Evolutionary conservation across 1,140 invertebrate species (phyloP), one percentile per base, ranked within the genome.

Genomic region (Drosophila fuyamai): DNA sequence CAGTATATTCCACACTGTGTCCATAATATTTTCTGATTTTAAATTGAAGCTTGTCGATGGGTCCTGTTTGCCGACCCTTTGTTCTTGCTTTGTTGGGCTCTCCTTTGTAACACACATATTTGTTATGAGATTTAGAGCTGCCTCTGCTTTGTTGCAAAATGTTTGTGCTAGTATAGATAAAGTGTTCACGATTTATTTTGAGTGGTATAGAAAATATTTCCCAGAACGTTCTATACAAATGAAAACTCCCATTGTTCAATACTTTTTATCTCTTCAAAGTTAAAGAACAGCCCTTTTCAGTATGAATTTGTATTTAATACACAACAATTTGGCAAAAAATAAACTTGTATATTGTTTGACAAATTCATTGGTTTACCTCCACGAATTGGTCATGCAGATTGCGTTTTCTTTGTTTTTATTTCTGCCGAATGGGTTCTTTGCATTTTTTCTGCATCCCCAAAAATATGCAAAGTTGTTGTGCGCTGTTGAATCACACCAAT

Each of bases 341-440:
- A 7, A 1, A 32, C 7, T 32, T 32, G 1, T 7, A 32, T 7
- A 32, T 7, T 32, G 1, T 32, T 4, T 2, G 12, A 5, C 27
- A 1, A 35, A 18, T 18, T 32, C 41, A 4, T 40, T 14, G 36
- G 16, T 53, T 32, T 23, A 59, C 57, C 16, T 8, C 36, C 54
- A n/a, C 4, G 54, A 62, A 57, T 61, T 10, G 53, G 23, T 27
- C 36, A 27, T 35, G 13, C 55, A 63, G 29, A 65, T 65, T 60
- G 56, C 56, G 36, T 61, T 65, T 46, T 46, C 36, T 46, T 63
- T 35, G 13, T 36, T 41, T 46, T 65, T 35, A 14, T 36, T 41
- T 58, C 23, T 27, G 14, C 12, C 55, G 38, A 60, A 27, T 35
- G 0, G 46, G 12, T 7, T n/a, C 32, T n/a, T 23, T 56, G 0